Percentiles rank a stretch among this genome's conserved stretches.
These are phyloP conservation scores for Clistopyga incitator DNA, from an alignment of 2,888 invertebrate species.

Conservation along the genomic window DNA sequence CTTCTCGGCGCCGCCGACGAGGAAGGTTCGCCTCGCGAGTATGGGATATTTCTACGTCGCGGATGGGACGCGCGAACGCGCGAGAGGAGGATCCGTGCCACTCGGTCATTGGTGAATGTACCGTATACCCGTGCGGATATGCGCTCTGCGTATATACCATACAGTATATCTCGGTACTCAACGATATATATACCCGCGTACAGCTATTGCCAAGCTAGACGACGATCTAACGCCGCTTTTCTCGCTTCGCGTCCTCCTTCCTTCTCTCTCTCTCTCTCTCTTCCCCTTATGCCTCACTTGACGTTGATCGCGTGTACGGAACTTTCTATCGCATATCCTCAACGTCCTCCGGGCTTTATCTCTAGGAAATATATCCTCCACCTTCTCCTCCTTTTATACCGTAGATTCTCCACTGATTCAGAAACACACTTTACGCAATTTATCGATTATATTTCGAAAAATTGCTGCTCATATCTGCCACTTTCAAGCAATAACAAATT, in stretches of 20 bases:
- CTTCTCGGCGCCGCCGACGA: not conserved
- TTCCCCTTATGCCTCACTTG: slow-evolving; percentile 26
- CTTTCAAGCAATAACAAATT: too few species aligned
- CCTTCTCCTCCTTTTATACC: not conserved
- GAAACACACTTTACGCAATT: slow-evolving; percentile 13
- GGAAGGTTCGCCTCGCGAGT: slow-evolving; percentile 49
- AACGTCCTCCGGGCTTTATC: slow-evolving; percentile 30
- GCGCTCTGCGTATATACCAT: slow-evolving; percentile 54
- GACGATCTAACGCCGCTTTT: slow-evolving; percentile 41
- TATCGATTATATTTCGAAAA: not conserved
- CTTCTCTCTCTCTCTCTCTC: slow-evolving; percentile 36
- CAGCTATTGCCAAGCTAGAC: slow-evolving; percentile 34
- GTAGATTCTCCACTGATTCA: slow-evolving; percentile 2
- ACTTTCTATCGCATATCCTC: slow-evolving; percentile 62
- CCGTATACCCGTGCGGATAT: slow-evolving; percentile 76
- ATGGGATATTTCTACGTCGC: slow-evolving; percentile 56
- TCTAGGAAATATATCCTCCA: slow-evolving; percentile 24
- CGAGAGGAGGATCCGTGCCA: slow-evolving; percentile 81
- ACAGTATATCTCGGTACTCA: slow-evolving; percentile 67
- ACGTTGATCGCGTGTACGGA: slow-evolving; percentile 55
- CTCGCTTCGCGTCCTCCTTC: slow-evolving; percentile 19
- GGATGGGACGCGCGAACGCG: slow-evolving; percentile 67
- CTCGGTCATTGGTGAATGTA: slow-evolving; percentile 84
- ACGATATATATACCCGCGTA: slow-evolving; percentile 42
- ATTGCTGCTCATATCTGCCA: too few species aligned